Evolutionary conservation across 2,797 vertebrate genomes (phyloP).

Genomic region (Chloroceryle amazona): DNA sequence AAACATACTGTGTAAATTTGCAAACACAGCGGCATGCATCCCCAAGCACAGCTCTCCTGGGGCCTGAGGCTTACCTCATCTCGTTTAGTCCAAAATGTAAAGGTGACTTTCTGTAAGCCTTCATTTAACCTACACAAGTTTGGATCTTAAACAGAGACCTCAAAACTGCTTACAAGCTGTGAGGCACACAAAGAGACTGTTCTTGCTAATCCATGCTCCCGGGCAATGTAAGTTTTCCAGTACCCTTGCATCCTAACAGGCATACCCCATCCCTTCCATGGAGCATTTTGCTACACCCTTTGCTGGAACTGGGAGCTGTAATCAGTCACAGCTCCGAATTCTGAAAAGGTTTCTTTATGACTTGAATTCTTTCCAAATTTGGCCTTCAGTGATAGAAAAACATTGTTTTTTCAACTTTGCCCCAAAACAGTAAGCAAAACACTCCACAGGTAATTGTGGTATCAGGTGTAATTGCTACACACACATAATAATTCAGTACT

Average conservation of each 20-base stretch:
- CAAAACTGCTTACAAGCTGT: neutral
- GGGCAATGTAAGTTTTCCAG: accelerated
- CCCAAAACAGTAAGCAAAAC: neutral
- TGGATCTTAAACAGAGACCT: neutral
- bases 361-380: neutral
- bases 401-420: neutral
- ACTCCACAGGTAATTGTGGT: neutral
- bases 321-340: neutral
- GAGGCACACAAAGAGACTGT: neutral
- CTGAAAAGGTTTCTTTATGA: neutral
- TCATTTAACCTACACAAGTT: neutral
- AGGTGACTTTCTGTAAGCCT: neutral
- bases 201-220: neutral
- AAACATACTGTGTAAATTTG: neutral
- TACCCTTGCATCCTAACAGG: neutral
- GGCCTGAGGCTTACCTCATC: neutral
- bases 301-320: neutral
- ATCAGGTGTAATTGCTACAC: neutral
- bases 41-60: neutral
- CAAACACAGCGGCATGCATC: neutral
- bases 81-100: neutral
- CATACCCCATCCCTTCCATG: neutral
- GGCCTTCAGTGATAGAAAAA: neutral
- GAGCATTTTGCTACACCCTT: neutral
- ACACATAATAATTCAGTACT: neutral